A percentile compares a stretch with the other conserved stretches of the same genome.
phyloP scores from a whole-genome alignment of 2,888 invertebrate species.

The Marasmarcha lunaedactyla region DNA sequence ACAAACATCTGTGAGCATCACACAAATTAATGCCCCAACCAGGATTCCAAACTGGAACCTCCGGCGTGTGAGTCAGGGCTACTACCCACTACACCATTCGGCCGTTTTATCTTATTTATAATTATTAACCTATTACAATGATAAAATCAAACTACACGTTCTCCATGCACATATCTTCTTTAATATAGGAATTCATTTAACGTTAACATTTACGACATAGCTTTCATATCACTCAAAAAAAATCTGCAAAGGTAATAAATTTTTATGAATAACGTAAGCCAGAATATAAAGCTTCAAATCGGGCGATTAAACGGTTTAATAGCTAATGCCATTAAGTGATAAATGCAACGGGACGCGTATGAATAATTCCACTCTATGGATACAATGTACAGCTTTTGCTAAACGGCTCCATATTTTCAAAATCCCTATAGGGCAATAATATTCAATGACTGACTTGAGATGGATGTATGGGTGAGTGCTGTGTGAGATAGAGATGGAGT shows the following conservation, averaged over 20 bases:
- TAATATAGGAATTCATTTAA: too few relatives aligned
- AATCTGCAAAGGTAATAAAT: background rate
- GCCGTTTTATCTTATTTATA: too few relatives aligned
- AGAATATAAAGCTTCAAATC: slow-evolving; percentile 54
- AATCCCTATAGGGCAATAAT: slow-evolving; percentile 71
- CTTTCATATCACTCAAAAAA: background rate
- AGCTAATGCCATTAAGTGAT: slow-evolving; percentile 69
- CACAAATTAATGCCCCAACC: too few relatives aligned
- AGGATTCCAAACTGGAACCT: too few relatives aligned
- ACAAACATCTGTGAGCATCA: too few relatives aligned
- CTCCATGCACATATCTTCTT: too few relatives aligned
- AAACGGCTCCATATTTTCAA: slow-evolving; percentile 70
- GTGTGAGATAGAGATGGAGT: slow-evolving; percentile 35
- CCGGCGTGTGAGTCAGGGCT: too few relatives aligned
- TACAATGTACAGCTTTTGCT: slow-evolving; percentile 67
- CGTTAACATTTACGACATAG: background rate
- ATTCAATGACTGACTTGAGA: slow-evolving; percentile 63
- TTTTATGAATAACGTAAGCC: slow-evolving; percentile 21
- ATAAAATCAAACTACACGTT: too few relatives aligned
- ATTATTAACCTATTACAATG: too few relatives aligned
- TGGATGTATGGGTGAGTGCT: slow-evolving; percentile 31
- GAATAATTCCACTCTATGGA: slow-evolving; percentile 66
- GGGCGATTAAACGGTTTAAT: slow-evolving; percentile 63
- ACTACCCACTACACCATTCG: too few relatives aligned
- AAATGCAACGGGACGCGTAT: slow-evolving; percentile 62